Percentiles rank a stretch among this genome's conserved stretches.
Evolutionary conservation across 2,797 vertebrate genomes (phyloP).

Genomic region (Rhinella marina): DNA sequence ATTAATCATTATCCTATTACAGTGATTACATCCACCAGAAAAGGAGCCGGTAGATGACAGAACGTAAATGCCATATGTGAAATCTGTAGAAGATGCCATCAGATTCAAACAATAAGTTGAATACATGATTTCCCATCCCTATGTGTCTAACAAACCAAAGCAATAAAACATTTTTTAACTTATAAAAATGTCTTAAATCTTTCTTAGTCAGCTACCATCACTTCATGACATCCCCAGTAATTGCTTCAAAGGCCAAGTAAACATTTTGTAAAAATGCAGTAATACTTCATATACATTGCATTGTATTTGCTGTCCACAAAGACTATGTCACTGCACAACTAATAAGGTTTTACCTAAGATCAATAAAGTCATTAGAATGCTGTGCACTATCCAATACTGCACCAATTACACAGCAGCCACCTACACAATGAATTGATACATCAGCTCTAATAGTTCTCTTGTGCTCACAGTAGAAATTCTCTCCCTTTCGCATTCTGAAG

Average conservation of each 20-base stretch:
- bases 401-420: conserved; percentile 41
- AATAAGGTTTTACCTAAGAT: conserved; percentile 46
- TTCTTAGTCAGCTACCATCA: neutral
- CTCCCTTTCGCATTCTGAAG: neutral
- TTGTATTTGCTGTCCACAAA: conserved; percentile 44
- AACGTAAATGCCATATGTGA: neutral
- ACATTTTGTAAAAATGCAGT: conserved; percentile 14
- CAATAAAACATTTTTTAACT: neutral
- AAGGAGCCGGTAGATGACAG: neutral
- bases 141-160: neutral
- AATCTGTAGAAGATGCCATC: neutral
- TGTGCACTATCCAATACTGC: conserved; percentile 36
- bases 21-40: neutral
- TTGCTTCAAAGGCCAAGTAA: conserved; percentile 15
- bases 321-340: conserved; percentile 34
- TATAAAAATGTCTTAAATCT: neutral
- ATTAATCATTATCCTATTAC: neutral
- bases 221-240: neutral
- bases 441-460: conserved; percentile 17
- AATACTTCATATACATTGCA: conserved; percentile 30
- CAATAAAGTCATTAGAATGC: conserved; percentile 46
- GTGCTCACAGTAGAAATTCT: neutral
- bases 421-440: conserved; percentile 34
- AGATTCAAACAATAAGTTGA: neutral
- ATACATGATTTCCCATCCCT: neutral